These are phyloP conservation scores for Oxycera nigricornis DNA, from an alignment of 2,888 invertebrate species.

Conservation along the genomic window DNA sequence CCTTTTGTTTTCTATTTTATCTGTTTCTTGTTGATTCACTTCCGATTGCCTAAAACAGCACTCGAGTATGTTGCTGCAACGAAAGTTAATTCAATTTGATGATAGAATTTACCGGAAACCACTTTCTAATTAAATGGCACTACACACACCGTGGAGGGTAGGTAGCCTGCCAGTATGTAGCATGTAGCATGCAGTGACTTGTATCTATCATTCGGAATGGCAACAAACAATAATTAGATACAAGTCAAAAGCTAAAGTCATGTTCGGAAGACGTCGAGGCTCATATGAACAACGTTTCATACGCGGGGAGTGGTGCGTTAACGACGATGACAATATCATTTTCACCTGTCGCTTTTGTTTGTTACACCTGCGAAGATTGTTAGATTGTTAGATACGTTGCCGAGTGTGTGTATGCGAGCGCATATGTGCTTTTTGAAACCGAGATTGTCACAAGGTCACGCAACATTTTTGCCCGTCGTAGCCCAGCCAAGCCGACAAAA, in stretches of 20 bases:
- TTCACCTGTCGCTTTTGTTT: slow-evolving; percentile 11
- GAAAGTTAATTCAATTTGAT: not conserved
- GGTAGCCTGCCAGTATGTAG: too few species aligned
- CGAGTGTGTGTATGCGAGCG: too few species aligned
- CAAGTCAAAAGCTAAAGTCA: too few species aligned
- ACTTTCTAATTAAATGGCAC: not conserved
- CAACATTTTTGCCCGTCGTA: not conserved
- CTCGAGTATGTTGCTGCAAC: not conserved
- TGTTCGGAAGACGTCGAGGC: too few species aligned
- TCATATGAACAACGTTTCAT: not conserved
- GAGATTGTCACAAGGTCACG: slow-evolving; percentile 16
- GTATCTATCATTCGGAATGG: too few species aligned
- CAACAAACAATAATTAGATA: too few species aligned
- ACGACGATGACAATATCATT: slow-evolving; percentile 17
- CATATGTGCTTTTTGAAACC: not conserved
- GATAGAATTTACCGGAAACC: slow-evolving; percentile 6
- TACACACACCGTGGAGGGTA: too few species aligned
- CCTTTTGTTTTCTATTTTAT: not conserved
- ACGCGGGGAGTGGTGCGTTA: not conserved
- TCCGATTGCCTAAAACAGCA: not conserved
- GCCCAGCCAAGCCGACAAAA: not conserved
- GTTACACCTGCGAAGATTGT: not conserved
- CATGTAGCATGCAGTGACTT: too few species aligned
- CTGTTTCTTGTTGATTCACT: not conserved
- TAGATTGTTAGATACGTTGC: too few species aligned